These are phyloP conservation scores for Stictonetta naevosa DNA, from an alignment of 2,113 vertebrate genomes.

Conservation along the genomic window DNA sequence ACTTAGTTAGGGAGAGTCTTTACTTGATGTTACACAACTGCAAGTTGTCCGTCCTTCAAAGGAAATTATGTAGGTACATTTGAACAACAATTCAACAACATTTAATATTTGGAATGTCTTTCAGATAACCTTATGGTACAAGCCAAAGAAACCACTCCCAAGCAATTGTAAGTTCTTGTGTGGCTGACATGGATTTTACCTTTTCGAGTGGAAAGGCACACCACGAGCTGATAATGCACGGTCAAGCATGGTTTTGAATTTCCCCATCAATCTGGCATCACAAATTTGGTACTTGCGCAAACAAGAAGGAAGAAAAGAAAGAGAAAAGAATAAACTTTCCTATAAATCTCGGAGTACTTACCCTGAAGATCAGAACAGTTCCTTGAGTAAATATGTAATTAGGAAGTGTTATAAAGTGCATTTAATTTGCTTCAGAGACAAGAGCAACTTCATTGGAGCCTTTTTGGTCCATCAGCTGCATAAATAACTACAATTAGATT, in stretches of 20 bases:
- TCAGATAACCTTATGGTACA: not conserved
- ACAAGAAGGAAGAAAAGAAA: not conserved
- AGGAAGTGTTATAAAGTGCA: not conserved
- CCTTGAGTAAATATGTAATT: not conserved
- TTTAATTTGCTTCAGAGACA: not conserved
- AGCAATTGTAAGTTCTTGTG: not conserved
- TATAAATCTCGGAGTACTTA: not conserved
- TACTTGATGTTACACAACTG: not conserved
- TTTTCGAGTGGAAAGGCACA: not conserved
- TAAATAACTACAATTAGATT: not conserved
- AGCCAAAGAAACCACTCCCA: not conserved
- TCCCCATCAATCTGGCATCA: not conserved
- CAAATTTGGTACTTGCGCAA: not conserved
- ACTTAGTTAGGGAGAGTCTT: not conserved
- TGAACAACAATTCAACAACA: not conserved
- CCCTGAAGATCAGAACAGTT: not conserved
- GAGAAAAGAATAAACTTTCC: not conserved
- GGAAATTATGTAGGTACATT: not conserved
- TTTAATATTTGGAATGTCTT: not conserved
- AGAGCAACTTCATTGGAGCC: not conserved
- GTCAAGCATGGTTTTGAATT: not conserved
- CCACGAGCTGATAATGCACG: rapidly evolving
- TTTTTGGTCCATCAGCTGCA: not conserved
- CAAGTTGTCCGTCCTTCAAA: not conserved
- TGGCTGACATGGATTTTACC: not conserved